Evolutionary conservation across 2,113 vertebrate genomes (phyloP), one percentile per base, ranked within the genome.

Genomic region (Epinephelus moara): DNA sequence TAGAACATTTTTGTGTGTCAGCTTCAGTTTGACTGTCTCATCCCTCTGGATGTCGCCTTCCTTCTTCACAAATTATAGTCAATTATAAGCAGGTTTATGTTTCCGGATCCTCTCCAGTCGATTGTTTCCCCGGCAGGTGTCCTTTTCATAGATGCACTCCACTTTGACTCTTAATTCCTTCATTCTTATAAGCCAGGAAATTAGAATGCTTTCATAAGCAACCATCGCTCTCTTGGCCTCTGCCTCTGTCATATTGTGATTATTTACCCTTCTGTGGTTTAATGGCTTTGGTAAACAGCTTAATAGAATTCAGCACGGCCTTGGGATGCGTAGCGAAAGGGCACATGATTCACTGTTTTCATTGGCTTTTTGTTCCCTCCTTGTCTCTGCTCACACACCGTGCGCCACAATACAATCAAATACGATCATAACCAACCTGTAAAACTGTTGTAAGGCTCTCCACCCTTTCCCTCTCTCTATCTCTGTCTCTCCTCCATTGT

Each of bases 181-280:
- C 42, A 13, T 61, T 87, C 69, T 64, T 70, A 37, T 17, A 72
- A 79, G 74, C 68, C 42, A 75, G 74, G 70, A 80, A 89, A 83
- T 84, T 80, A 60, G 60, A 77, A 80, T 10, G 77, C 78, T 87
- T 82, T 88, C 79, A 86, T 70, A 84, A 84, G 67, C 85, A 82
- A 9, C 72, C 78, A 15, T 67, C 71, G 69, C 78, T 88, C 80
- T 88, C 57, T 82, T 87, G 80, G 72, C 80, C 84, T 81, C 57
- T 40, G 70, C 53, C 50, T 70, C 68, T 80, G 81, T 86, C 88
- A 84, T 70, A 78, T 88, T 83, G 79, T 82, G 86, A 86, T 92
- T 92, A 90, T 93, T 91, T 92, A 89, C 82, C 80, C 82, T 70
- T 84, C 68, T 85, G 60, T 70, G 79, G 61, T 91, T 89, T 91